These are phyloP conservation scores for Antedon mediterranea DNA, from an alignment of 53 echinoderm and acorn worm genomes.

Conservation along the genomic window DNA sequence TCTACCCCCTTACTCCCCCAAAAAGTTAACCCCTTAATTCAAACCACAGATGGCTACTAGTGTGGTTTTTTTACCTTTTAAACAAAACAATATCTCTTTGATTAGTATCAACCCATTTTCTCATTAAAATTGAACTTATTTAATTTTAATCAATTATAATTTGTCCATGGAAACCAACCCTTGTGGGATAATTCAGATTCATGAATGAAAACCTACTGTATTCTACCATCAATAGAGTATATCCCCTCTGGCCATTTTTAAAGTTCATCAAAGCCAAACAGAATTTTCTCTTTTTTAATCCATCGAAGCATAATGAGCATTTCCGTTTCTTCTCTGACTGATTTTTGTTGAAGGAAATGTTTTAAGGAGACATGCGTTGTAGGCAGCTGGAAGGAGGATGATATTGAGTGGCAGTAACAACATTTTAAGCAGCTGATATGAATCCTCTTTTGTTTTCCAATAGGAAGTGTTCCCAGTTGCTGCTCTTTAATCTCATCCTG, in stretches of 20 bases:
- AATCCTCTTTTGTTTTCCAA: background rate
- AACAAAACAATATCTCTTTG: background rate
- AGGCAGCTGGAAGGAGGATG: background rate
- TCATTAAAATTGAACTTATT: background rate
- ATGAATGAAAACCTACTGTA: background rate
- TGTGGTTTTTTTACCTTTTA: background rate
- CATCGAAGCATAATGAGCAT: background rate
- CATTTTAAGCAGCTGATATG: background rate
- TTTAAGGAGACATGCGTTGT: background rate
- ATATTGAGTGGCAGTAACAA: background rate
- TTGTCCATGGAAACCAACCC: background rate
- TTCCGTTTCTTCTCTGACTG: background rate
- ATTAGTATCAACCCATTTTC: background rate
- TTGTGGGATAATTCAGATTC: background rate
- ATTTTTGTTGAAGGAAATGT: background rate
- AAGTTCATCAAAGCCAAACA: background rate
- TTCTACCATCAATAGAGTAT: background rate
- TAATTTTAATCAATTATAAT: background rate
- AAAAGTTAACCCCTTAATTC: too few relatives aligned
- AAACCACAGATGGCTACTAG: too few relatives aligned
- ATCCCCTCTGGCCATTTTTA: background rate
- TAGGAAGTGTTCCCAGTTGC: background rate
- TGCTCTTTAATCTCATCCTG: background rate
- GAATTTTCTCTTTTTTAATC: background rate
- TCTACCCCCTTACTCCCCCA: too few relatives aligned